Evolutionary conservation across 2,113 vertebrate genomes (phyloP).

Genomic region (Microcebus murinus): DNA sequence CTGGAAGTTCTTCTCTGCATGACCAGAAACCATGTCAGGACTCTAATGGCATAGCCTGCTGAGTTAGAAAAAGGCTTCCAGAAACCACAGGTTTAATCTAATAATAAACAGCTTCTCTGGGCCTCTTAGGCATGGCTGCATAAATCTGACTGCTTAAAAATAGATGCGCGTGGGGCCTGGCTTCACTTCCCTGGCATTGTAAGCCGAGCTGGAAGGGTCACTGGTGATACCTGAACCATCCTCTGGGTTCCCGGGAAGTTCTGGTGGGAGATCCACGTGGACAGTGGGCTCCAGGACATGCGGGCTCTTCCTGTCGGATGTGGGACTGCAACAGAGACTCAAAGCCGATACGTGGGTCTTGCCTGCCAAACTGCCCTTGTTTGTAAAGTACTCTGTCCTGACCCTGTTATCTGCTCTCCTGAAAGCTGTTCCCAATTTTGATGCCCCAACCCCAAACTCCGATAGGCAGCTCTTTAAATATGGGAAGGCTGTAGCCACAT

Average conservation of each 20-base stretch:
- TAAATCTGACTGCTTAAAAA: constrained; percentile 66
- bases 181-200: not conserved
- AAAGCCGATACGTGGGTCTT: not conserved
- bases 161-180: not conserved
- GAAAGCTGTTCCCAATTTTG: not conserved
- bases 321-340: not conserved
- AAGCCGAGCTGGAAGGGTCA: not conserved
- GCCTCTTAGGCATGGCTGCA: constrained; percentile 56
- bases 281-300: not conserved
- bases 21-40: constrained; percentile 52
- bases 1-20: constrained; percentile 50
- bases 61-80: constrained; percentile 65
- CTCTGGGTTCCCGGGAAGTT: not conserved
- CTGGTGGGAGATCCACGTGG: not conserved
- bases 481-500: not conserved
- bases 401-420: not conserved
- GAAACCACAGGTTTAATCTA: constrained; percentile 59
- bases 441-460: not conserved
- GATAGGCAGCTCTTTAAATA: not conserved
- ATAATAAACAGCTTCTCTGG: constrained; percentile 56
- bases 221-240: not conserved
- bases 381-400: not conserved
- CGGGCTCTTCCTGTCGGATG: not conserved
- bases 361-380: not conserved
- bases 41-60: constrained; percentile 66